Percentiles rank a stretch among this genome's conserved stretches.
Evolutionary conservation across 2,888 invertebrate species (phyloP).

Genomic region (Willowsia nigromaculata): DNA sequence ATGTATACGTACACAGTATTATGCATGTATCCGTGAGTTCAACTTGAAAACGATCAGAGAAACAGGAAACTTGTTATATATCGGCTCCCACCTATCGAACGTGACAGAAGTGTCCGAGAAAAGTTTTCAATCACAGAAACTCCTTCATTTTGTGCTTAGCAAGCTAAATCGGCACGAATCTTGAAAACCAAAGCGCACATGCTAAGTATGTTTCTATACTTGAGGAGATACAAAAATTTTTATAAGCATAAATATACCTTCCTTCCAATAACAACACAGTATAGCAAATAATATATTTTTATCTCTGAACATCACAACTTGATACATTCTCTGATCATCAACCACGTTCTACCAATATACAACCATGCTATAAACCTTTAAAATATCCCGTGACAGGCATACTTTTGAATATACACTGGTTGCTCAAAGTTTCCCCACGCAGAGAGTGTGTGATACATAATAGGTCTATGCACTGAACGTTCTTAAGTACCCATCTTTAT

Average conservation of each 20-base stretch:
- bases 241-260: background rate
- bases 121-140: constrained; percentile 71
- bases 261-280: background rate
- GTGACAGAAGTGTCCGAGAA: constrained; percentile 71
- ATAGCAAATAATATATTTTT: background rate
- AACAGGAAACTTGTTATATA: constrained; percentile 55
- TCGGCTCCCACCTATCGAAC: constrained; percentile 66
- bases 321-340: background rate
- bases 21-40: background rate
- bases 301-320: background rate
- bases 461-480: no score
- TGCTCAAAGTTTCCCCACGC: constrained; percentile 7
- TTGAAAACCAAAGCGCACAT: constrained; percentile 50
- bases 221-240: background rate
- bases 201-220: background rate
- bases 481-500: no score
- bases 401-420: background rate
- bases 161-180: constrained; percentile 65
- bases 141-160: constrained; percentile 67
- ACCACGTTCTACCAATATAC: background rate
- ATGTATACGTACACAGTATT: background rate
- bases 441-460: background rate
- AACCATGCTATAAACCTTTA: background rate
- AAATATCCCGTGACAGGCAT: background rate
- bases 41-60: constrained; percentile 35